phyloP scores from a whole-genome alignment of 2,797 vertebrate genomes.

The Oreortyx pictus region DNA sequence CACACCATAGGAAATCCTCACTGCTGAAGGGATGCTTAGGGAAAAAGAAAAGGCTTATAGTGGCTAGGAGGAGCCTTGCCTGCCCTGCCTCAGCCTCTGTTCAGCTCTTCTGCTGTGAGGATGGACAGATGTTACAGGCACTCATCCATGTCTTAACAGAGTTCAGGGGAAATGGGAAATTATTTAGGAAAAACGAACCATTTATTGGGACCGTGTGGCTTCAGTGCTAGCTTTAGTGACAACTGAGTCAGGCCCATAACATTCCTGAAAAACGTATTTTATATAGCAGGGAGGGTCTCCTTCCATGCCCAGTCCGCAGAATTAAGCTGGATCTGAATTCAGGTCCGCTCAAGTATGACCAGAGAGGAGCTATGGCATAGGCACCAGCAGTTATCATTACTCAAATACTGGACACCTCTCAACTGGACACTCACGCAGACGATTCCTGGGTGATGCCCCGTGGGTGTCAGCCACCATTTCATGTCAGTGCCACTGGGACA shows the following conservation, averaged over 20 bases:
- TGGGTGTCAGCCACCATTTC: neutral
- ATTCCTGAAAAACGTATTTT: neutral
- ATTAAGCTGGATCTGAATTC: neutral
- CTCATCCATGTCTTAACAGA: neutral
- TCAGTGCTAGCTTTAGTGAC: neutral
- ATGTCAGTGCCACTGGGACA: neutral
- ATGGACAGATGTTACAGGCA: neutral
- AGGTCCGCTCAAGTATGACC: neutral
- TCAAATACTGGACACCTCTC: neutral
- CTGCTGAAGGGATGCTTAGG: neutral
- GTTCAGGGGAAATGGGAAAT: neutral
- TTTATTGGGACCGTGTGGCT: neutral
- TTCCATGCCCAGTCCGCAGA: neutral
- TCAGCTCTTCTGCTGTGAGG: neutral
- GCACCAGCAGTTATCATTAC: neutral
- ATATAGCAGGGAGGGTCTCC: neutral
- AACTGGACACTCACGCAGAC: neutral
- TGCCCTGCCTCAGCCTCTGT: neutral
- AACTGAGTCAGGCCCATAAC: neutral
- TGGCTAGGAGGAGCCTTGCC: neutral
- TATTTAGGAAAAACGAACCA: neutral
- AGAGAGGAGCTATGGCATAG: neutral
- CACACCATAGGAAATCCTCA: conserved; percentile 42
- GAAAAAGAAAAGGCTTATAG: neutral
- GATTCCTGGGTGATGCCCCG: neutral